Percentiles rank a stretch among this genome's conserved stretches.
Evolutionary conservation across 2,888 invertebrate species (phyloP).

Genomic region (Nudaria mundana): DNA sequence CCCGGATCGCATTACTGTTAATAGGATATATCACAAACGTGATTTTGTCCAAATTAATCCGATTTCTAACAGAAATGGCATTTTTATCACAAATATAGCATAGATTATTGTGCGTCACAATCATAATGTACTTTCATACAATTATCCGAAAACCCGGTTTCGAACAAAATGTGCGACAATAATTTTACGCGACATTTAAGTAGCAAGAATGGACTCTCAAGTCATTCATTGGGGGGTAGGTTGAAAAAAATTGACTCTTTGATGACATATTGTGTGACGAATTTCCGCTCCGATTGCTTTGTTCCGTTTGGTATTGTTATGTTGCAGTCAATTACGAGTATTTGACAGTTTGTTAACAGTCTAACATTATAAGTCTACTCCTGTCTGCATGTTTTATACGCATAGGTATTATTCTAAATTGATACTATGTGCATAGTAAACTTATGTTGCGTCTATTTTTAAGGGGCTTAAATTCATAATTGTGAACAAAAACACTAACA

Average conservation of each 20-base stretch:
- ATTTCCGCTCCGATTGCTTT: constrained; percentile 46
- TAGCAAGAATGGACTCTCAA: constrained; percentile 41
- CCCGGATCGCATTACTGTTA: constrained; percentile 2
- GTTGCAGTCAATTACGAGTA: constrained; percentile 6
- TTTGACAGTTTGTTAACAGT: constrained; percentile 3
- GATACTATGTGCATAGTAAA: no score
- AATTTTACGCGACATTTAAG: constrained; percentile 44
- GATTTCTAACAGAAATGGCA: constrained; percentile 1
- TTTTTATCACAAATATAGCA: constrained; percentile 10
- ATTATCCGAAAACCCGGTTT: constrained; percentile 20
- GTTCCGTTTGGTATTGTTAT: constrained; percentile 25
- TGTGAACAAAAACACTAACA: no score
- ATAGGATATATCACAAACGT: constrained; percentile 3
- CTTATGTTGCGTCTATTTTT: no score
- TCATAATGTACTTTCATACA: constrained; percentile 25
- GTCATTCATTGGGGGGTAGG: constrained; percentile 33
- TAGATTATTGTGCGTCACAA: constrained; percentile 18
- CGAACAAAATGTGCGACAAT: constrained; percentile 30
- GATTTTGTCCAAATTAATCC: constrained; percentile 22
- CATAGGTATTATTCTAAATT: no score
- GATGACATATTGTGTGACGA: constrained; percentile 32
- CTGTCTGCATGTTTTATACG: no score
- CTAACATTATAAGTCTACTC: neutral
- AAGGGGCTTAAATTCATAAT: no score
- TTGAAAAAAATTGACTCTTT: constrained; percentile 34